Base-by-base conservation (phyloP, 2,888 invertebrate species). In the Myopa testacea region DNA sequence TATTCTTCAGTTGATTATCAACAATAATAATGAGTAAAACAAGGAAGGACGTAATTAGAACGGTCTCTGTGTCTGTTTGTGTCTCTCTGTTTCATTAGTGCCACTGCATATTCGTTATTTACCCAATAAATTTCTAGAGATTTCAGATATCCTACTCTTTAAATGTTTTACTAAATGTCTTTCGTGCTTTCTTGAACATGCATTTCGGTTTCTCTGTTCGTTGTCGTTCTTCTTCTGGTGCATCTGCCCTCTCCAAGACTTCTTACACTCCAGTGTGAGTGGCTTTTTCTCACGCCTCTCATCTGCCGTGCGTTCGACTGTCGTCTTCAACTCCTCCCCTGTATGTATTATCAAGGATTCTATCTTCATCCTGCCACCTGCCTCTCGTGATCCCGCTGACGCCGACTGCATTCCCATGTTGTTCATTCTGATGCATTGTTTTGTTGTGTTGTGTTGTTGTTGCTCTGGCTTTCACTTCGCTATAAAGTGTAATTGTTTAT, bases 401-500 rank as follows among this genome's bases (percentile, higher is more conserved):
- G 37, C n/a, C 71, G 37, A 16, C 55, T 34, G 40, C 38, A 62
- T 62, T 60, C 73, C 45, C 50, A 45, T 73, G 62, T 19, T 50
- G 60, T 63, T 40, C 6, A n/a, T 73, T 45, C 60, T 50, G 40
- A 40, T 62, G 26, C 26, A 26, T 50, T 40, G 62, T 34, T 34
- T 73, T 45, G 62, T 45, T 73, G 71, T 58, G 26, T 2, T 26
- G 34, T 58, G 58, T n/a, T 58, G 14, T 58, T 58, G 14, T 58
- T 58, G 58, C 26, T 8, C 14, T 62, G 14, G 8, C 8, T 26
- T n/a, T 62, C 16, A 26, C 19, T 26, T 58, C 37, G 38, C 58
- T 72, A 38, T 52, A 74, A 50, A 45, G 38, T 74, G 50, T 63
- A 74, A 63, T 74, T 71, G 71, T 71, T 71, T 71, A 71, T 71